phyloP scores from a whole-genome alignment of 2,113 vertebrate species.

The Tetraodon nigroviridis region DNA sequence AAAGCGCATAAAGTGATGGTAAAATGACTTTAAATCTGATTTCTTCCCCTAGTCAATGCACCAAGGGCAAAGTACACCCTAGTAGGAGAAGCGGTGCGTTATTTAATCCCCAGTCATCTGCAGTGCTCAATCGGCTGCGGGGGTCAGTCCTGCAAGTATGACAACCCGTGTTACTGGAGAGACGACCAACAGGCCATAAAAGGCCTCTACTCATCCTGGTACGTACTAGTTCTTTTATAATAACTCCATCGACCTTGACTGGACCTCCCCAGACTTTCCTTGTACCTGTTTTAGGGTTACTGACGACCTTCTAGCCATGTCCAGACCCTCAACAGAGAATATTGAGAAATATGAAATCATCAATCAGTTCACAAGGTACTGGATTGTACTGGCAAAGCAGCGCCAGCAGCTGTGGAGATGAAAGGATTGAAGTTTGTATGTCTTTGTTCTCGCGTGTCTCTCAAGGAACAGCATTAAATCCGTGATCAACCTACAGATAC shows the following conservation, averaged over 20 bases:
- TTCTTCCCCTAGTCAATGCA: conserved; percentile 58
- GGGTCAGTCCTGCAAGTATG: conserved; percentile 89
- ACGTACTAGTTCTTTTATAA: background rate
- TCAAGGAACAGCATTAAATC: conserved; percentile 85
- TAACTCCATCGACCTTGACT: background rate
- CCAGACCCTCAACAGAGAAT: conserved; percentile 88
- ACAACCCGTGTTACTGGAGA: conserved; percentile 84
- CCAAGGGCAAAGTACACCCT: conserved; percentile 86
- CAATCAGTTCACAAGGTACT: conserved; percentile 87
- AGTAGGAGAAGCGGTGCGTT: conserved; percentile 85
- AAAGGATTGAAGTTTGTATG: conserved; percentile 1
- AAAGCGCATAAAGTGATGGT: no score
- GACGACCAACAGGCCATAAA: conserved; percentile 85
- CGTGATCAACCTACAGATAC: conserved; percentile 92
- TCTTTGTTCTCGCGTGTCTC: conserved; percentile 1
- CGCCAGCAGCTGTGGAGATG: background rate
- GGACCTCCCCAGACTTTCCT: background rate
- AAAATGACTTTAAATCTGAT: background rate
- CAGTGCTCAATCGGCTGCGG: conserved; percentile 90
- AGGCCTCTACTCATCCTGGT: conserved; percentile 94
- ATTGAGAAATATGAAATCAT: conserved; percentile 88
- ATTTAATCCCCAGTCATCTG: conserved; percentile 83
- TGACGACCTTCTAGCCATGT: conserved; percentile 87
- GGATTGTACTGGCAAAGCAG: no score
- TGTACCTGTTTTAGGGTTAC: conserved; percentile 80